A percentile compares a stretch with the other conserved stretches of the same genome.
These are phyloP conservation scores for Apis dorsata DNA, from an alignment of 1,140 invertebrate species.

Conservation along the genomic window DNA sequence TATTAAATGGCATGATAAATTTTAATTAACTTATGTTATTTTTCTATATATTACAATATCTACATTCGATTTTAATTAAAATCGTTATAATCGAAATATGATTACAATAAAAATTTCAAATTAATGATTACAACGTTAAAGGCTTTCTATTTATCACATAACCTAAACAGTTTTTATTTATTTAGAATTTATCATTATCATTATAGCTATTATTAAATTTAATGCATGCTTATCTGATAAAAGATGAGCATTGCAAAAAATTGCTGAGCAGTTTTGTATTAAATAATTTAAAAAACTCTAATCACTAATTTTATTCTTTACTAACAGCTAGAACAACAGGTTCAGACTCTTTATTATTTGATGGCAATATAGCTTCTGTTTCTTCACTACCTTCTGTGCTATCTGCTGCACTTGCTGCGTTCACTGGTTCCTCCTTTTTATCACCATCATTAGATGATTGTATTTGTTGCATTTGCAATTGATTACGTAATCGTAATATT, in stretches of 20 bases:
- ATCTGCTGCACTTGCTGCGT: constrained; percentile 69
- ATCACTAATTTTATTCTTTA: constrained; percentile 69
- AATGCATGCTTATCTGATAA: constrained; percentile 66
- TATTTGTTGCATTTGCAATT: constrained; percentile 64
- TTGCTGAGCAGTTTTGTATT: constrained; percentile 66
- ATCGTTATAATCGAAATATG: constrained; percentile 68
- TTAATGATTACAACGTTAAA: constrained; percentile 72
- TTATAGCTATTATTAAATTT: constrained; percentile 65
- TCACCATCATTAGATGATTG: constrained; percentile 49
- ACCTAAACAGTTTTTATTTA: constrained; percentile 70
- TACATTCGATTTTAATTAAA: constrained; percentile 72
- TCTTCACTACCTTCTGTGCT: constrained; percentile 73
- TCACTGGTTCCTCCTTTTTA: constrained; percentile 58
- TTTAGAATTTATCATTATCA: constrained; percentile 68
- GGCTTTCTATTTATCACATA: constrained; percentile 75
- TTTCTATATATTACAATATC: constrained; percentile 74
- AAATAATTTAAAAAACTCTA: constrained; percentile 62
- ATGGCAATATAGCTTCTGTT: constrained; percentile 51
- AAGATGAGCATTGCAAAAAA: constrained; percentile 66
- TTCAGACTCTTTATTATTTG: constrained; percentile 69
- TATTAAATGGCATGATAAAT: constrained; percentile 66
- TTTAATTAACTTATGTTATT: constrained; percentile 57
- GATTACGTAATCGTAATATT: constrained; percentile 66
- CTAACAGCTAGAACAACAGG: constrained; percentile 57
- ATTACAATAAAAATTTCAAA: constrained; percentile 70